These are phyloP conservation scores for Dipodomys spectabilis DNA, from an alignment of 2,113 vertebrate species.

Conservation along the genomic window DNA sequence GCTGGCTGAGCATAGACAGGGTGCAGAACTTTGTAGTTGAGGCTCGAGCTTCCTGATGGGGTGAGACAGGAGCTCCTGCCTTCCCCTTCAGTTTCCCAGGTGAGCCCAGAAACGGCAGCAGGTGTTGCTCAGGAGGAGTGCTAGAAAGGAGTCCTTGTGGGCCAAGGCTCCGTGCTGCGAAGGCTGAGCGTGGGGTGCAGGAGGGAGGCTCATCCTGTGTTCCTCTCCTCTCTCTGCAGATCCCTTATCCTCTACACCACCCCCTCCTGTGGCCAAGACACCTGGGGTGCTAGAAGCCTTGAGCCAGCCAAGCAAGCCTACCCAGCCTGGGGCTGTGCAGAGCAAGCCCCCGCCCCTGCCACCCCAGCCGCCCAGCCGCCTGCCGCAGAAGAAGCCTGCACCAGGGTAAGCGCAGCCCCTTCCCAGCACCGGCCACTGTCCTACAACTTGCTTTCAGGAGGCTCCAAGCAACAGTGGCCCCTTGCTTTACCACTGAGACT, in stretches of 20 bases:
- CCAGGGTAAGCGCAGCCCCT: constrained; percentile 85
- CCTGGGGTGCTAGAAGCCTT: constrained; percentile 91
- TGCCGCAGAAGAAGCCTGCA: constrained; percentile 89
- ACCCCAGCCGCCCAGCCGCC: constrained; percentile 88
- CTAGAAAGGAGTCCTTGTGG: not conserved
- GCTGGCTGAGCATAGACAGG: not conserved
- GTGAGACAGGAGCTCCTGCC: too few species aligned
- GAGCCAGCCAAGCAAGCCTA: constrained; percentile 91
- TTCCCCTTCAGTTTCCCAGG: not conserved
- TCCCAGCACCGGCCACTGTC: accelerated
- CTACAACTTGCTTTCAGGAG: not conserved
- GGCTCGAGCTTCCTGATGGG: not conserved
- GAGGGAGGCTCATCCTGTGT: not conserved
- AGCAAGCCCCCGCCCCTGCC: constrained; percentile 87
- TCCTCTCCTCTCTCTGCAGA: constrained; percentile 79
- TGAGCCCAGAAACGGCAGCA: not conserved
- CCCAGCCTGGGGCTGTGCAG: constrained; percentile 79
- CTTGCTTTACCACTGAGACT: not conserved
- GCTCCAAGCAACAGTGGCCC: not conserved
- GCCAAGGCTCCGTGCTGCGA: not conserved
- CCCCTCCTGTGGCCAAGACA: constrained; percentile 90
- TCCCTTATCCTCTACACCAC: constrained; percentile 86
- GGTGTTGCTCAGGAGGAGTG: not conserved
- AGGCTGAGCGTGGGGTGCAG: not conserved
- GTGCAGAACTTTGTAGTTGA: not conserved